Base-by-base conservation (phyloP, 2,888 invertebrate genomes). In the Protodeltote pygarga region DNA sequence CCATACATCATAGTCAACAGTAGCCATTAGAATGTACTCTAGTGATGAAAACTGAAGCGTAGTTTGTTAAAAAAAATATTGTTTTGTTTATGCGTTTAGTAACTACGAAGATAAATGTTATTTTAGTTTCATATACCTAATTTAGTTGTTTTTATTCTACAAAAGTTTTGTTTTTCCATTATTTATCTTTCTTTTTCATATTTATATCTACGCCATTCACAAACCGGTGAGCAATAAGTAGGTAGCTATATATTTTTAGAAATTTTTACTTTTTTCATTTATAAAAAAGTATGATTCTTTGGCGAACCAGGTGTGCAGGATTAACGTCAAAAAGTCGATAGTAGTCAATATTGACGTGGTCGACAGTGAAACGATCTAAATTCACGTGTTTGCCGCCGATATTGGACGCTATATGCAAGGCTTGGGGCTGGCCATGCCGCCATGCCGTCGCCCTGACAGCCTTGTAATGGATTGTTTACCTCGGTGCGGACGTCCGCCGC, bases 391-490 rank as follows among this genome's bases (percentile, higher is more conserved):
- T 84, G 77, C 72, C 60, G 60, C 62, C 73, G 81, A 81, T 84
- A 85, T 83, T 78, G 71, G 64, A 64, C 65, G 62, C 63, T 77
- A 73, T 79, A 79, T 80, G 79, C 82, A 79, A 71, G 75, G 50
- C 39, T 47, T 23, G 44, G 48, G 54, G 52, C 71, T 65, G 54
- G 52, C 53, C 74, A 68, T 66, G 68, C 73, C 64, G 57, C 63
- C 42, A 67, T 49, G 47, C 65, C 62, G 44, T 53, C 68, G 65
- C 62, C 68, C 67, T 82, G 87, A 83, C 87, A 85, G 85, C 73
- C 52, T 65, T 66, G 83, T 88, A 88, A 88, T 88, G 84, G 84
- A 89, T 87, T 85, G 88, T 87, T 83, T 85, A 85, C 83, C 79
- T 80, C 78, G 72, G 70, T 77, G 75, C 81, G 84, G 82, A 84